A percentile compares a stretch with the other conserved stretches of the same genome.
These are phyloP conservation scores for Heliconius congener DNA, from an alignment of 1,140 invertebrate species.

Conservation along the genomic window DNA sequence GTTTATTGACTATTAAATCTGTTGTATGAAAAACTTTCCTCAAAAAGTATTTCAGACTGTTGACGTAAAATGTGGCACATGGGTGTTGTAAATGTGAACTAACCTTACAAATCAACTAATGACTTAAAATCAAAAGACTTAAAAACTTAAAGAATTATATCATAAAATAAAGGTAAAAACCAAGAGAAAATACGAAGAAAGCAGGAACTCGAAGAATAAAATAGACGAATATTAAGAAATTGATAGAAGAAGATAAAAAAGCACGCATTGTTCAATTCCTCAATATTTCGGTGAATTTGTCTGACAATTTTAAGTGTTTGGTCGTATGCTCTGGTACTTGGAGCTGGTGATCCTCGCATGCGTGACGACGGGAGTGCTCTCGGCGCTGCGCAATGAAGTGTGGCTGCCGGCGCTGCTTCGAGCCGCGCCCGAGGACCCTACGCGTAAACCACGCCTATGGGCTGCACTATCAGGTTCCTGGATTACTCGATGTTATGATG, in stretches of 20 bases:
- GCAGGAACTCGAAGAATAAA: background rate
- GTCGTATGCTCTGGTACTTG: slow-evolving; percentile 63
- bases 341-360: slow-evolving; percentile 70
- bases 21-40: background rate
- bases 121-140: background rate
- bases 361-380: slow-evolving; percentile 64
- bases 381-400: slow-evolving; percentile 71
- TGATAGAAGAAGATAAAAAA: background rate
- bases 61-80: background rate
- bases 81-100: background rate
- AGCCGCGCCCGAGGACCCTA: slow-evolving; percentile 57
- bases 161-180: background rate
- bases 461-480: slow-evolving; percentile 59
- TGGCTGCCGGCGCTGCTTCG: slow-evolving; percentile 70
- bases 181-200: background rate
- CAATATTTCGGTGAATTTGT: background rate
- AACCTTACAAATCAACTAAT: background rate
- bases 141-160: background rate
- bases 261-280: background rate
- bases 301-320: background rate
- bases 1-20: background rate
- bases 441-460: slow-evolving; percentile 53
- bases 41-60: background rate
- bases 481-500: background rate
- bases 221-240: background rate